Percentiles rank a stretch among this genome's conserved stretches.
Conservation (phyloP, 2,888 invertebrate genomes). For the Geophilus truncorum region DNA sequence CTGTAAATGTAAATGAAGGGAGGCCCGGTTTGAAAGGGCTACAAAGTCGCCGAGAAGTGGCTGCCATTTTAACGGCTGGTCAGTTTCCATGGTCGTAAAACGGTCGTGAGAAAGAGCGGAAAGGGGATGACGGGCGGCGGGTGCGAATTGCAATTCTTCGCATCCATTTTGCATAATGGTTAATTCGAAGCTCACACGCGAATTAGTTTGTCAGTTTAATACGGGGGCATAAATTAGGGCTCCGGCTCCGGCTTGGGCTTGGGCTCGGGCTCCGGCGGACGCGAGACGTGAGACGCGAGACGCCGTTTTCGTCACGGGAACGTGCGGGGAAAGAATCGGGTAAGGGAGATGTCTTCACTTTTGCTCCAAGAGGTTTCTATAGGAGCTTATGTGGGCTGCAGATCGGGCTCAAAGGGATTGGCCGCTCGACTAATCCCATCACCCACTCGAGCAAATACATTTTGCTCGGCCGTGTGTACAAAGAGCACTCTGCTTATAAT, state of each 20-base stretch:
- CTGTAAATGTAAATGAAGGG: conserved; percentile 2
- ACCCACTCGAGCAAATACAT: neutral
- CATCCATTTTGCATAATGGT: conserved; percentile 6
- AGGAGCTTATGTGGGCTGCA: conserved; percentile 9
- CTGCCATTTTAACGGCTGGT: conserved; percentile 15
- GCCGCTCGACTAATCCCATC: neutral
- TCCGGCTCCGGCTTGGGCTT: neutral
- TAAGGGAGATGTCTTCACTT: neutral
- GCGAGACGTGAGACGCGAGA: too few relatives aligned
- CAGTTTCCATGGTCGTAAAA: conserved; percentile 12
- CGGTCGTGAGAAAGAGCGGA: neutral
- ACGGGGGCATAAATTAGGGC: neutral
- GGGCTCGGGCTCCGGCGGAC: too few relatives aligned
- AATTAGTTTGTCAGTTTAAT: neutral
- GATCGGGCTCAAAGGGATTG: conserved; percentile 10
- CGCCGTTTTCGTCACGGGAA: neutral
- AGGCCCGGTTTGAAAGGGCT: neutral
- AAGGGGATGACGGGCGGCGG: neutral
- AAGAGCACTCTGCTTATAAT: neutral
- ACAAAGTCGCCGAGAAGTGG: neutral
- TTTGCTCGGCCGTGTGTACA: neutral
- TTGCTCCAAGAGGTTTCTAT: conserved; percentile 12
- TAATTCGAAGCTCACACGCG: conserved; percentile 3
- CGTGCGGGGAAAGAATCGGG: neutral
- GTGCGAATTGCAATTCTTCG: neutral